Conservation (phyloP, 92 coral and sea anemone species). For the Palythoa grandiflora region DNA sequence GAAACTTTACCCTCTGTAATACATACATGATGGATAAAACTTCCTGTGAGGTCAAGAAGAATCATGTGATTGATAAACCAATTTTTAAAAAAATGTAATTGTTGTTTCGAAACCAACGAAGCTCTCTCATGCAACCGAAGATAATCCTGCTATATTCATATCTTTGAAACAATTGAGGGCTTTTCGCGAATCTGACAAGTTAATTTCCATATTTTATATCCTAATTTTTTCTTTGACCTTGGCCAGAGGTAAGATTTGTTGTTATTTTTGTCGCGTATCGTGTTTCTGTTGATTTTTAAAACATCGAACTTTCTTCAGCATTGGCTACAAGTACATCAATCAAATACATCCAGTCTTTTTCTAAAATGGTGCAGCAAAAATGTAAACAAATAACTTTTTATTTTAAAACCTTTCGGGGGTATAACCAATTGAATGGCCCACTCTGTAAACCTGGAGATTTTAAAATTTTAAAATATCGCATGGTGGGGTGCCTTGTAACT, state of each 20-base stretch:
- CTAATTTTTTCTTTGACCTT: neutral
- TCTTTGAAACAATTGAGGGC: neutral
- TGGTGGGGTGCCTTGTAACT: slow-evolving; percentile 11
- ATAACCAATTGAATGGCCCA: neutral
- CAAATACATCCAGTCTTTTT: neutral
- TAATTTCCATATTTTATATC: neutral
- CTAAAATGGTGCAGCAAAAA: neutral
- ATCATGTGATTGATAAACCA: neutral
- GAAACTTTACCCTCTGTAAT: neutral
- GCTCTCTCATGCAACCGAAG: neutral
- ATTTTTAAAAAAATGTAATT: neutral
- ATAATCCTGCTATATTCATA: neutral
- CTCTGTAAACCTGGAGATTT: neutral
- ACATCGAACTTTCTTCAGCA: neutral
- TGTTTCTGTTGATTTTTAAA: neutral
- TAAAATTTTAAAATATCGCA: neutral
- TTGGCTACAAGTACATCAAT: too few relatives aligned
- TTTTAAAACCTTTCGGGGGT: neutral
- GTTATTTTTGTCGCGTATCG: too few relatives aligned
- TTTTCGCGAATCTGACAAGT: neutral
- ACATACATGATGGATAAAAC: neutral
- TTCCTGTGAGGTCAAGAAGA: neutral
- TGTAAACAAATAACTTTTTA: neutral
- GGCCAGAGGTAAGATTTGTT: neutral
- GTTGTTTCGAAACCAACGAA: neutral